A percentile compares a stretch with the other conserved stretches of the same genome.
Evolutionary conservation across 2,888 invertebrate genomes (phyloP).

Genomic region (Abrostola tripartita): DNA sequence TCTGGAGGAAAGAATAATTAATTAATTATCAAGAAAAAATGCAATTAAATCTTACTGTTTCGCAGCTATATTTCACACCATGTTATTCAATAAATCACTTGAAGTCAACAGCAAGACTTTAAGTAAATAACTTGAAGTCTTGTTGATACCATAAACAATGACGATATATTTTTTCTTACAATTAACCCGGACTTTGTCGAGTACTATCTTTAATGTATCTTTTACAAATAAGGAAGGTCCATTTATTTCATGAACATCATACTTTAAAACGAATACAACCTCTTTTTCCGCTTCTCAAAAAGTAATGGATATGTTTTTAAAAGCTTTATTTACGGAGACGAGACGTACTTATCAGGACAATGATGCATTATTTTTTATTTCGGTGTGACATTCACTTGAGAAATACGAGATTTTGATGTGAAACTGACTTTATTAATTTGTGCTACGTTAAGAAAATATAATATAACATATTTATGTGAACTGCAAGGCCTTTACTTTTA

Average conservation of each 20-base stretch:
- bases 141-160: slow-evolving; percentile 33
- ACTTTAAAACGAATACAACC: slow-evolving; percentile 29
- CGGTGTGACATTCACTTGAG: slow-evolving; percentile 19
- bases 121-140: slow-evolving; percentile 6
- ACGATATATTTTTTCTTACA: slow-evolving; percentile 20
- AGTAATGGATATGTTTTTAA: slow-evolving; percentile 45
- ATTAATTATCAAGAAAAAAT: too few relatives aligned
- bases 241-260: slow-evolving; percentile 34
- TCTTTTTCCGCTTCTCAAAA: slow-evolving; percentile 50
- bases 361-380: slow-evolving; percentile 40
- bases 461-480: slow-evolving; percentile 3
- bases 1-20: too few relatives aligned
- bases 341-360: slow-evolving; percentile 18
- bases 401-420: slow-evolving; percentile 15
- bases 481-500: slow-evolving; percentile 2
- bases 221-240: slow-evolving; percentile 48
- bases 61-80: too few relatives aligned
- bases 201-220: slow-evolving; percentile 40
- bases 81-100: too few relatives aligned
- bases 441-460: too few relatives aligned
- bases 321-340: slow-evolving; percentile 33
- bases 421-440: slow-evolving; percentile 18
- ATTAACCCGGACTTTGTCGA: slow-evolving; percentile 46
- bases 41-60: too few relatives aligned
- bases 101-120: too few relatives aligned